Evolutionary conservation across 2,888 invertebrate genomes (phyloP), one percentile per base, ranked within the genome.

Genomic region (Scelioninae gen. 1): DNA sequence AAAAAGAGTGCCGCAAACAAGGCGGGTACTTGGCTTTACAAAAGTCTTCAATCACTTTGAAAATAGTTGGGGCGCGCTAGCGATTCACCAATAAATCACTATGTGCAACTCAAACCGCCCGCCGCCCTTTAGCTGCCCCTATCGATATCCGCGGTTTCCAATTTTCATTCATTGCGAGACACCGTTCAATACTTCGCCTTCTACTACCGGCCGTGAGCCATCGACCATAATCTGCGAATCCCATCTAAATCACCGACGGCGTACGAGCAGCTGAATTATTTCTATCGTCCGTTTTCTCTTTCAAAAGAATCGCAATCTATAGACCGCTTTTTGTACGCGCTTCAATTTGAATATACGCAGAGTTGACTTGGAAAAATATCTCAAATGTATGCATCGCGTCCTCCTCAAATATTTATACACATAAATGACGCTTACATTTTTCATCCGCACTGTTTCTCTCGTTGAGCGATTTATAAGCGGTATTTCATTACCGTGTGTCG

Each of bases 161-260:
- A 88, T 89, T 89, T 89, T 86, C 88, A 86, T 87, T 88, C 88
- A 84, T 85, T 82, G 84, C 87, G 85, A 87, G 83, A 82, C 85
- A 82, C 66, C 85, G 84, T 86, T 88, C 87, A 87, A 88, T 88
- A 86, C 88, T 86, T 85, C 82, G 86, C 86, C 85, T 83, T 83
- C 77, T 85, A 87, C 84, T 84, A 83, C 79, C 88, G 80, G 76
- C 72, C 86, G 60, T 76, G 85, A 85, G 85, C 86, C 84, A 86
- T 87, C 88, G 86, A 84, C 90, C 88, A 85, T 89, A 89, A 90
- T 89, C 89, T 87, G 87, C 82, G 85, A 84, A 82, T 84, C 78
- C 78, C 58, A 86, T 83, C 87, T 85, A 74, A 77, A 84, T 82
- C 80, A 79, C 80, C 56, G 63, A 55, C 83, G 77, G 78, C 75